Evolutionary conservation across 2,113 vertebrate species (phyloP).

Genomic region (Thinocorus orbignyianus): DNA sequence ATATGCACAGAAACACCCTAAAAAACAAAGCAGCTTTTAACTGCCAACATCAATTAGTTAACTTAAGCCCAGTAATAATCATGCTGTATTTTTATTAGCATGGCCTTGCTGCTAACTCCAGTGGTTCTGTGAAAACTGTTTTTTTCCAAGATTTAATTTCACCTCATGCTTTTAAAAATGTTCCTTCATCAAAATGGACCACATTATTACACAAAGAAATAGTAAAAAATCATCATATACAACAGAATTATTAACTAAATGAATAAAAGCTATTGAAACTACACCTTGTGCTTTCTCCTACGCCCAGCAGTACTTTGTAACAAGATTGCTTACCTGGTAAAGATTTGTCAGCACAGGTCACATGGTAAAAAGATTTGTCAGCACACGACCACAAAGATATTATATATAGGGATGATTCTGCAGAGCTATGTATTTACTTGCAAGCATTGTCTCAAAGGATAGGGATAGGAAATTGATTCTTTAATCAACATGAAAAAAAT

Average conservation of each 20-base stretch:
- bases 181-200: neutral
- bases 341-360: neutral
- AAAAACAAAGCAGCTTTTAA: neutral
- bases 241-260: neutral
- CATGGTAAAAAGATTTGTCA: neutral
- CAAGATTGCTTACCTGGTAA: neutral
- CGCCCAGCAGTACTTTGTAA: neutral
- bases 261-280: neutral
- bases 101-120: neutral
- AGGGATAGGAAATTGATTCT: neutral
- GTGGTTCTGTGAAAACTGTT: neutral
- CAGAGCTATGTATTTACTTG: neutral
- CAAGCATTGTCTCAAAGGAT: neutral
- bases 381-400: neutral
- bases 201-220: neutral
- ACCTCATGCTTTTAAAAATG: neutral
- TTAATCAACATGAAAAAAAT: neutral
- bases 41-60: neutral
- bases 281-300: neutral
- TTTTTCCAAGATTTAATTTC: neutral
- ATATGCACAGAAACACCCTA: neutral
- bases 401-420: neutral
- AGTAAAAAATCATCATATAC: neutral
- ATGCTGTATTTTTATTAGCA: neutral
- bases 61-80: neutral